Base-by-base conservation (phyloP, 1,140 invertebrate species). In the Drosophila carrolli region DNA sequence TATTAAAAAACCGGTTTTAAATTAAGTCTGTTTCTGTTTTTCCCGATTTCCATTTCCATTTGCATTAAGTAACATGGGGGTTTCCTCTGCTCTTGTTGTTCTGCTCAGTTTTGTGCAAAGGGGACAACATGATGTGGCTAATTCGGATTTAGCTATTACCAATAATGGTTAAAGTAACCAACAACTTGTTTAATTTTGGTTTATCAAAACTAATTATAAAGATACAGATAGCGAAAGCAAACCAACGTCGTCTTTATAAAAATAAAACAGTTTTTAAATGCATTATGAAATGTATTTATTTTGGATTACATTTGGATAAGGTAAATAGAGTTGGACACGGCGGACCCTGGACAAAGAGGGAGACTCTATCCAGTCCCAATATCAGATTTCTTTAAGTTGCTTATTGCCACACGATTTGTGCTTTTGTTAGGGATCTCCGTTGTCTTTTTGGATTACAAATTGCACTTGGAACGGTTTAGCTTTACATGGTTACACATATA, bases 401-500 rank as follows among this genome's bases (percentile, higher is more conserved):
- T 70, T 70, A 57, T 70, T 71, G 67, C 63, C 67, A 57, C 43
- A n/a, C 43, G 65, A 29, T 37, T 50, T 10, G 16, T 9, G 65
- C 10, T 27, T 37, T 35, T 10, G 11, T 53, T 60, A 38, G 16
- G 44, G 35, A 62, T 56, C 43, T 32, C 44, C 32, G 14, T 32
- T 38, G 35, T 40, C 13, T 38, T 62, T 57, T 76, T 75, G 41
- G 61, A 59, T 85, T 75, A 72, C 59, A 88, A 88, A 85, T 85
- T 85, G 82, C 83, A 85, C 83, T 88, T 85, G 79, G 60, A 81
- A 86, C 65, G 71, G 55, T 57, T 63, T 68, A 66, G 77, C 51
- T 80, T 86, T 67, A 78, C 60, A 81, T 70, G 59, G 47, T 47
- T 56, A 72, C 23, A 61, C 59, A 76, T 62, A 76, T 62, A 81